A percentile compares a stretch with the other conserved stretches of the same genome.
phyloP scores from a whole-genome alignment of 2,113 vertebrate genomes.

The Hippopotamus amphibius region DNA sequence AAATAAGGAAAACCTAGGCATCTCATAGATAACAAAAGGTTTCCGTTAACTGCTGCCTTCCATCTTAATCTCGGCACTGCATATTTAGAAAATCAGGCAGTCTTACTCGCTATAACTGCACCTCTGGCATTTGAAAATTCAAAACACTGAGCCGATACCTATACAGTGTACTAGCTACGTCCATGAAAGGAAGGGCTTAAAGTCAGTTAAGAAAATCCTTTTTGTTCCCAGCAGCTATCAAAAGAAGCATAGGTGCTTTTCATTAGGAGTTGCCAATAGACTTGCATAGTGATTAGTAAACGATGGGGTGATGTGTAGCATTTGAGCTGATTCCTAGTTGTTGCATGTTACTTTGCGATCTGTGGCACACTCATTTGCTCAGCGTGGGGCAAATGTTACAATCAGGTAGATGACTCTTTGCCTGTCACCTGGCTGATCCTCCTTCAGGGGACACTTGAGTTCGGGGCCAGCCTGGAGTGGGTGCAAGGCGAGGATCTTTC shows the following conservation, averaged over 20 bases:
- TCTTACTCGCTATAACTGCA: not conserved
- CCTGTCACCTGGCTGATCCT: not conserved
- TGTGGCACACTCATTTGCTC: not conserved
- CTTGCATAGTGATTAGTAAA: not conserved
- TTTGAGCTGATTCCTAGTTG: not conserved
- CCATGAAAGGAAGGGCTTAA: not conserved
- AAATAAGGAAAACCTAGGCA: conserved; percentile 16
- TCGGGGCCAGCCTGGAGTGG: not conserved
- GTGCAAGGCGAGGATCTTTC: not conserved
- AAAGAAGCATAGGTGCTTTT: not conserved
- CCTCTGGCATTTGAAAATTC: not conserved
- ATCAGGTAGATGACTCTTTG: not conserved
- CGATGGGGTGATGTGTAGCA: not conserved
- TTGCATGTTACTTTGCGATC: not conserved
- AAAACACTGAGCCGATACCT: not conserved
- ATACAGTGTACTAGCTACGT: not conserved
- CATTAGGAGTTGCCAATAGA: not conserved
- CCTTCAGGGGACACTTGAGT: not conserved
- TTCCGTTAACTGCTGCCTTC: not conserved
- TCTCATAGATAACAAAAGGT: not conserved
- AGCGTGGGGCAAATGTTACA: not conserved
- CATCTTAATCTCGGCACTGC: not conserved
- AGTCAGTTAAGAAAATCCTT: not conserved
- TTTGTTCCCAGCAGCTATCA: not conserved
- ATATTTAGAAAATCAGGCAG: not conserved